Evolutionary conservation across 2,797 vertebrate species (phyloP), one percentile per base, ranked within the genome.

Genomic region (Amblyraja radiata): DNA sequence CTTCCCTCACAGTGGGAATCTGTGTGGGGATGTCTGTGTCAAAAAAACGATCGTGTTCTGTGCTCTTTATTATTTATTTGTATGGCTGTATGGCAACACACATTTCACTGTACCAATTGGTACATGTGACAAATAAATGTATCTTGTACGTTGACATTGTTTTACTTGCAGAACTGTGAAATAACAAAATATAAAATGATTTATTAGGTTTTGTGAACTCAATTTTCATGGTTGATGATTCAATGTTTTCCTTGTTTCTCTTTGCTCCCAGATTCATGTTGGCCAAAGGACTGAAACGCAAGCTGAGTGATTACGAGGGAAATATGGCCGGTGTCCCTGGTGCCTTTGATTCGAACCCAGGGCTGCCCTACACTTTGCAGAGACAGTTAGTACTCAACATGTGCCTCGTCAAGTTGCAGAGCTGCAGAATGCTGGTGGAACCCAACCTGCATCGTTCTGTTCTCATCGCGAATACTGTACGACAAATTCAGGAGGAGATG

Each of bases 241-340:
- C 18, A 93, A 0, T 0, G 6, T 0, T 93, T 81, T 61, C n/a
- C 84, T 1, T 54, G 6, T 76, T 65, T 90, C 90, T 76, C 93
- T 94, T 13, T 93, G 16, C 93, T 94, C 94, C 0, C 94, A 98
- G 97, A 96, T 96, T 96, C 95, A 98, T 98, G 97, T 97, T 97
- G 97, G 97, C 97, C 95, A 97, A 97, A 25, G 97, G 97, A 79
- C 97, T 97, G 94, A 98, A 98, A 93, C 96, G 97, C 95, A 98
- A 98, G 96, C 95, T 97, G 95, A 97, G 96, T 95, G 97, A 96
- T 95, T 94, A 96, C 96, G 97, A 97, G 95, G 97, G 97, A 95
- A 96, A 93, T 95, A 95, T 96, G 95, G 96, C 95, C 94, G 96
- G 93, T 93, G 94, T 95, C 74, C 95, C 95, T 6, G 95, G 95